Evolutionary conservation across 2,888 invertebrate genomes (phyloP).

Genomic region (Lordiphosa andalusiaca): DNA sequence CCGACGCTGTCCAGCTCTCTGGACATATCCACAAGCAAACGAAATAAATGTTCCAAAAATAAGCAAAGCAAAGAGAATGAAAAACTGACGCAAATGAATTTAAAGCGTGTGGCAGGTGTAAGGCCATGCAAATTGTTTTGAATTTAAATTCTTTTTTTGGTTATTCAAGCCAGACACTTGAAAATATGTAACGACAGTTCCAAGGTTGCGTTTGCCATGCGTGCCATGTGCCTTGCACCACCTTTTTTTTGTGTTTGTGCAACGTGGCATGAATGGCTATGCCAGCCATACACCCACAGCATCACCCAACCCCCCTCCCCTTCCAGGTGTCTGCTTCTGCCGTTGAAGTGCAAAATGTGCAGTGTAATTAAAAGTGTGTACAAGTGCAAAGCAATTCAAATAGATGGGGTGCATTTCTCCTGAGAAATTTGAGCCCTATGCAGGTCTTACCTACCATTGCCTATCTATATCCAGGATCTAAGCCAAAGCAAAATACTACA

Average conservation of each 20-base stretch:
- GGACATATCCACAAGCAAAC: constrained; percentile 23
- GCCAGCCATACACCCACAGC: too few relatives aligned
- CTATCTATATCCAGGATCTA: too few relatives aligned
- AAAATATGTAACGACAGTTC: constrained; percentile 33
- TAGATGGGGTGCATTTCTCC: constrained; percentile 20
- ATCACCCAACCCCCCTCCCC: too few relatives aligned
- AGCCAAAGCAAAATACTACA: too few relatives aligned
- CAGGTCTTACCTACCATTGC: too few relatives aligned
- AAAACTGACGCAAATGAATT: constrained; percentile 44
- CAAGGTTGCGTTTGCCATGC: constrained; percentile 37
- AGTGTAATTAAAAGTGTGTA: constrained; percentile 65
- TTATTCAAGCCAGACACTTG: constrained; percentile 24
- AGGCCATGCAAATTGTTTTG: constrained; percentile 54
- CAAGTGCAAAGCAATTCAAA: constrained; percentile 39
- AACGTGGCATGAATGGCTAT: constrained; percentile 46
- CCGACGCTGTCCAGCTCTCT: constrained; percentile 22
- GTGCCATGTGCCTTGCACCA: constrained; percentile 13
- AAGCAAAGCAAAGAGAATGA: constrained; percentile 17
- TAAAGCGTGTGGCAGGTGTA: constrained; percentile 58
- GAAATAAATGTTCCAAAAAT: constrained; percentile 22
- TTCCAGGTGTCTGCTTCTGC: constrained; percentile 39
- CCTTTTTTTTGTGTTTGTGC: constrained; percentile 59
- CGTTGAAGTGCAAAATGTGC: constrained; percentile 68
- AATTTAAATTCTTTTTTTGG: constrained; percentile 36
- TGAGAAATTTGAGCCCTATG: too few relatives aligned